phyloP scores from a whole-genome alignment of 2,797 vertebrate species.

The Intellagama lesueurii region DNA sequence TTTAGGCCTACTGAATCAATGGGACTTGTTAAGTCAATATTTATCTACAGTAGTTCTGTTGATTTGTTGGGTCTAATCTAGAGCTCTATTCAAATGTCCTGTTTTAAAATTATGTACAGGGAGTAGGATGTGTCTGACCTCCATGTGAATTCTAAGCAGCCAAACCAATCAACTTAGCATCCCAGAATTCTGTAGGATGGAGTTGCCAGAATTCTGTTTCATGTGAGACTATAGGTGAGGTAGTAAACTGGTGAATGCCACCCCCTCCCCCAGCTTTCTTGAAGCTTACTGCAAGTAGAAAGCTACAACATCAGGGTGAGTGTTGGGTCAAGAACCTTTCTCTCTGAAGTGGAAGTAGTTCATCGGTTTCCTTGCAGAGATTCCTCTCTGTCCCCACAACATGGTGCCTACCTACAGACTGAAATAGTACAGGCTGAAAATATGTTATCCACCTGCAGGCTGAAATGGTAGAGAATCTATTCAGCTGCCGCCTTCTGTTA shows the following conservation, averaged over 20 bases:
- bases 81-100: no score
- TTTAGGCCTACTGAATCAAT: no score
- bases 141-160: no score
- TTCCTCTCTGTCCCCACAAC: background rate
- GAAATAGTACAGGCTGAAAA: background rate
- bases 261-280: background rate
- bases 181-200: background rate
- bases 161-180: no score
- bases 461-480: background rate
- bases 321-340: background rate
- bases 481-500: background rate
- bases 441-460: background rate
- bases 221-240: background rate
- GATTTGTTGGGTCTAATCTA: no score
- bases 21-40: no score
- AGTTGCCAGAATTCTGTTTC: background rate
- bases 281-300: background rate
- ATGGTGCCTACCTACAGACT: no score
- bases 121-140: no score
- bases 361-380: background rate
- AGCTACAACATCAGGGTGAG: background rate
- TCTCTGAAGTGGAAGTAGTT: background rate
- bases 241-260: background rate
- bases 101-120: no score
- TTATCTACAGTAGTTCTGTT: no score